Base-by-base conservation (phyloP, 2,797 vertebrate species). In the Xerus rutilus region DNA sequence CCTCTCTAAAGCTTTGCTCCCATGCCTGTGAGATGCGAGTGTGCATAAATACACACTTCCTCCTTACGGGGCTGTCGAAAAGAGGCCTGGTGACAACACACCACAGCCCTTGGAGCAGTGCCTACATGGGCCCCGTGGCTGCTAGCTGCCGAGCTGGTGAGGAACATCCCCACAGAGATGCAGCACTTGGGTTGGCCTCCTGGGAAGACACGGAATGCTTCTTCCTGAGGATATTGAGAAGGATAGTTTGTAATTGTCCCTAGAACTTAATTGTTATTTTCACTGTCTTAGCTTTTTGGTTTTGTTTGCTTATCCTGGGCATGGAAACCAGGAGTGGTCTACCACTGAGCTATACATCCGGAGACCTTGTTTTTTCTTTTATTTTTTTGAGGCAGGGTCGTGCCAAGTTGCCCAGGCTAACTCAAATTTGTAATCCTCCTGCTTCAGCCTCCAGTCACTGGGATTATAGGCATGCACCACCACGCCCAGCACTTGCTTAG, bases 81-180 rank as follows among this genome's bases (percentile, higher is more conserved):
- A 39, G 57, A 2, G 32, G 0, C 3, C n/a, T 1, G n/a, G 25
- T 57, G 25, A 32, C 3, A 10, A 1, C 0, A 5, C 12, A 5
- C 59, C 25, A 1, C 28, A 10, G 39, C 59, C 47, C 32, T n/a
- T 2, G 5, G 52, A 12, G 0, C 0, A 3, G 49, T 0, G 20
- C 59, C 74, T 49, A 32, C 52, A 1, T 30, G 21, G 23, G 57
- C 1, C 28, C 45, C 2, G 76, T 25, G 23, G 0, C 13, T 64
- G 21, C 14, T 10, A 4, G 20, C 65, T 28, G 47, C 12, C 1
- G 39, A 15, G 5, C 32, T 1, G 5, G 7, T 10, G 30, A 28
- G 17, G 39, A 45, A 43, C 8, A 23, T 32, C 49, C 64, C 54
- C 1, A 5, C n/a, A 17, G 8, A 86, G 85, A 43, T 10, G 47